phyloP scores from a whole-genome alignment of 92 coral and sea anemone species.

The Scolanthus callimorphus region DNA sequence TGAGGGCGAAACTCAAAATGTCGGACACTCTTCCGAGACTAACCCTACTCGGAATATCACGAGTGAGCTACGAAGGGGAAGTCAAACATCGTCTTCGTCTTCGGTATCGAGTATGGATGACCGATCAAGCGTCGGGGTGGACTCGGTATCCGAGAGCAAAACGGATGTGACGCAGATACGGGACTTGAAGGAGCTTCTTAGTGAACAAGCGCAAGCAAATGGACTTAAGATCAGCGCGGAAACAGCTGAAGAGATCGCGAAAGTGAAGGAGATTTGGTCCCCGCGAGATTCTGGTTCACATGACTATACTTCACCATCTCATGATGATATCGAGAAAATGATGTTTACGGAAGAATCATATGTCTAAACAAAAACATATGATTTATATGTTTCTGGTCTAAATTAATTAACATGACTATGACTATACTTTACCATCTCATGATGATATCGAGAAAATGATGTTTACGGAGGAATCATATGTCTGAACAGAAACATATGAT shows the following conservation, averaged over 20 bases:
- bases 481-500: too few relatives aligned
- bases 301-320: conserved; percentile 64
- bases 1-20: conserved; percentile 16
- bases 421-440: too few relatives aligned
- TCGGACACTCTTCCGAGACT: neutral
- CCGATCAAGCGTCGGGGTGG: conserved; percentile 79
- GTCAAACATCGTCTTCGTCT: conserved; percentile 93
- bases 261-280: conserved; percentile 59
- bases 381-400: too few relatives aligned
- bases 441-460: too few relatives aligned
- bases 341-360: conserved; percentile 98
- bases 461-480: too few relatives aligned
- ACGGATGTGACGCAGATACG: conserved; percentile 88
- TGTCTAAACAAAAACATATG: too few relatives aligned
- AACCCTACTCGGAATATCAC: conserved; percentile 9
- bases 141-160: conserved; percentile 78
- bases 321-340: conserved; percentile 92
- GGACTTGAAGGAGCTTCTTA: conserved; percentile 83
- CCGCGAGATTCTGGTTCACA: conserved; percentile 34
- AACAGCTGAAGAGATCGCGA: conserved; percentile 84
- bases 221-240: conserved; percentile 88
- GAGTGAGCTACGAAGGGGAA: conserved; percentile 61
- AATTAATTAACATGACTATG: too few relatives aligned
- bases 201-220: conserved; percentile 81
- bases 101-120: conserved; percentile 97